Evolutionary conservation across 2,888 invertebrate species (phyloP).

Genomic region (Conops quadrifasciatus): DNA sequence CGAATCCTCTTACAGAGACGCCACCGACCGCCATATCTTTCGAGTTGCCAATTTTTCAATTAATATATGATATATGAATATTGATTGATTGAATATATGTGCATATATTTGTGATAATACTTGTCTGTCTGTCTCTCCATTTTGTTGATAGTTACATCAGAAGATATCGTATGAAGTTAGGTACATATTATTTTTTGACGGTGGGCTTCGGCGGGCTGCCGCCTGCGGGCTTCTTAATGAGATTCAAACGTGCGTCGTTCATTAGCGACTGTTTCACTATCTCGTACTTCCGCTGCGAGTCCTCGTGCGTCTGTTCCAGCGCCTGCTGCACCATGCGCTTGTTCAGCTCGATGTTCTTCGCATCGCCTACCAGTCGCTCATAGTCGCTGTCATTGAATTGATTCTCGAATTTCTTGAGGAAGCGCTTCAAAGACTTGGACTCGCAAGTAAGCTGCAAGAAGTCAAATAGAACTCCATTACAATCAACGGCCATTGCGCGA

Average conservation of each 20-base stretch:
- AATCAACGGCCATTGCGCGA: no score
- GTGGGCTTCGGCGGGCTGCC: no score
- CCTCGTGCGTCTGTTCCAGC: constrained; percentile 60
- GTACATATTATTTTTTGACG: not conserved
- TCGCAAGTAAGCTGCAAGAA: constrained; percentile 58
- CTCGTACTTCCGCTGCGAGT: constrained; percentile 62
- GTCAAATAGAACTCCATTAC: constrained; percentile 8
- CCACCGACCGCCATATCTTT: no score
- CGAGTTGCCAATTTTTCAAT: no score
- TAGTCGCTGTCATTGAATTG: constrained; percentile 62
- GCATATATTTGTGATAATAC: constrained; percentile 11
- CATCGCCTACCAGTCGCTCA: constrained; percentile 57
- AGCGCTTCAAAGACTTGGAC: constrained; percentile 57
- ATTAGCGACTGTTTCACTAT: constrained; percentile 56
- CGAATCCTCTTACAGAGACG: no score
- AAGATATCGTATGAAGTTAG: not conserved
- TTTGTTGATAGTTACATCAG: not conserved
- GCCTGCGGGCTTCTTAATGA: constrained; percentile 40
- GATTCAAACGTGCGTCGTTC: constrained; percentile 56
- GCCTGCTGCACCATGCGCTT: constrained; percentile 64
- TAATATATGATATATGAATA: no score
- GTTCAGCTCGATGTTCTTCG: constrained; percentile 58
- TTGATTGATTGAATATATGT: constrained; percentile 15
- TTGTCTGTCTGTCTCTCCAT: not conserved
- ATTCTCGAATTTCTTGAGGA: constrained; percentile 60